Conservation (phyloP, 2,888 invertebrate genomes). For the Pristionchus exspectatus region DNA sequence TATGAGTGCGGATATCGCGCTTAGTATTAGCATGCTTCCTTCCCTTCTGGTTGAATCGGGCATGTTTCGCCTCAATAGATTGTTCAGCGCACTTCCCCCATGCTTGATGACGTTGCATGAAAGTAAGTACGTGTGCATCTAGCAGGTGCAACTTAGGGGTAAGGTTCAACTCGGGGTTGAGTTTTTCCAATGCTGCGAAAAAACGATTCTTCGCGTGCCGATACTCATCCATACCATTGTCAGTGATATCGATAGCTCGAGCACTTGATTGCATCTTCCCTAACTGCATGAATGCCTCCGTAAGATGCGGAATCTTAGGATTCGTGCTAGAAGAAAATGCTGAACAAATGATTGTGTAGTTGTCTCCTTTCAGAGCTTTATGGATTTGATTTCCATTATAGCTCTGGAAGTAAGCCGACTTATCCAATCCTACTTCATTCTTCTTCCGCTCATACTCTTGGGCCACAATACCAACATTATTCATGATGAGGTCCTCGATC, state of each 20-base stretch:
- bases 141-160: background rate
- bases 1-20: background rate
- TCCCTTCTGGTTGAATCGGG: background rate
- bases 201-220: background rate
- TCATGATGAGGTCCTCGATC: background rate
- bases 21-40: constrained; percentile 2
- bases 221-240: background rate
- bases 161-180: background rate
- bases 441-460: background rate
- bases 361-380: background rate
- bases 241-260: background rate
- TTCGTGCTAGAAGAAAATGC: background rate
- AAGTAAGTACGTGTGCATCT: background rate
- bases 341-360: background rate
- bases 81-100: background rate
- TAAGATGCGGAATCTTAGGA: background rate
- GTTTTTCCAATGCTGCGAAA: background rate
- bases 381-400: background rate
- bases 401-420: background rate
- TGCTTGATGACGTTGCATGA: background rate
- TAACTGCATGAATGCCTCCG: background rate
- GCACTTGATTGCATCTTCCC: background rate
- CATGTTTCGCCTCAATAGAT: background rate
- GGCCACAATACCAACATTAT: background rate
- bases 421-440: background rate